These are phyloP conservation scores for Ia io DNA, from an alignment of 2,113 vertebrate species.

Conservation along the genomic window DNA sequence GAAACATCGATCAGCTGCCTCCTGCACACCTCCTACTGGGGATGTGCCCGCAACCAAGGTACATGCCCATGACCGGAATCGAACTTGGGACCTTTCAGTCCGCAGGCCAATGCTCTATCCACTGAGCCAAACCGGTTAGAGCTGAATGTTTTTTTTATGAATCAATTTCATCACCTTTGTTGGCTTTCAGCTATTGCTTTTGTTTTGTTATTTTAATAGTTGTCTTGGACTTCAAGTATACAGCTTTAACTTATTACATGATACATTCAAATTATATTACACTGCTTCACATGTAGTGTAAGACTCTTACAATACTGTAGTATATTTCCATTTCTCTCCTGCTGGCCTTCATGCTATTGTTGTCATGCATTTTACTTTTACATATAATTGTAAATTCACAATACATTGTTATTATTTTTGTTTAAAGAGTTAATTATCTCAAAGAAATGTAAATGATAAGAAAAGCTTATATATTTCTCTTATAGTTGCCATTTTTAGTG, in stretches of 20 bases:
- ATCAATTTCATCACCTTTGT: neutral
- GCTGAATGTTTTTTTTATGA: neutral
- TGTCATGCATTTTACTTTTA: neutral
- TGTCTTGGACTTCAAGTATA: neutral
- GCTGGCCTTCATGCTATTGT: neutral
- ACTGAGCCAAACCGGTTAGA: too few species aligned
- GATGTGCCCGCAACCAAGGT: too few species aligned
- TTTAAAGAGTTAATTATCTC: neutral
- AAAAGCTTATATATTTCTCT: neutral
- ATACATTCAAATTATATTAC: neutral
- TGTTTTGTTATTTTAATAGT: slow-evolving; percentile 10
- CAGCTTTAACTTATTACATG: neutral
- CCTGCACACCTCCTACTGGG: too few species aligned
- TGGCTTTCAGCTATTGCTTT: neutral
- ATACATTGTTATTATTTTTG: neutral
- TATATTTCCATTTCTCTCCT: neutral
- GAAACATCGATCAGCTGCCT: too few species aligned
- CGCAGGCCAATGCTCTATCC: too few species aligned
- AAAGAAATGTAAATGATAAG: neutral
- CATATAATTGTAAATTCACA: neutral
- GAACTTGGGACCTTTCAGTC: too few species aligned
- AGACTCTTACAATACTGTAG: neutral
- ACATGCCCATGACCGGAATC: too few species aligned
- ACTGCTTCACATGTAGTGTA: neutral
- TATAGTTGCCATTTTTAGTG: neutral